A percentile compares a stretch with the other conserved stretches of the same genome.
These are phyloP conservation scores for Acrocephalus kingi DNA, from an alignment of 2,113 vertebrate genomes.

Conservation along the genomic window DNA sequence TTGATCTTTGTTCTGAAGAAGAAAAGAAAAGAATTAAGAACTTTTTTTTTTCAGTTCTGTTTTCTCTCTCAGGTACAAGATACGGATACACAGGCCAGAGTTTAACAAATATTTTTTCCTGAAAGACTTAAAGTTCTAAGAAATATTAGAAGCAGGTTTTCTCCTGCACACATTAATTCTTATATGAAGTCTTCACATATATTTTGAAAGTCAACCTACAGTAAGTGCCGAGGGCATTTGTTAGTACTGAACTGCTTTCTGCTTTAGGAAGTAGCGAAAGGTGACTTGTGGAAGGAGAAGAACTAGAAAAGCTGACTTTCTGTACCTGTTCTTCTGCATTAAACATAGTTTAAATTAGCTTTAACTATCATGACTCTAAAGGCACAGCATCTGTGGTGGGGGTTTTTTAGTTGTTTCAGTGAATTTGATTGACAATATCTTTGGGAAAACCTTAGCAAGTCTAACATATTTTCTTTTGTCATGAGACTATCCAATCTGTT, in stretches of 20 bases:
- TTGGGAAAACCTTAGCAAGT: background rate
- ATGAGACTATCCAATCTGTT: background rate
- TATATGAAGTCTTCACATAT: background rate
- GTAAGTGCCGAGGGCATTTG: background rate
- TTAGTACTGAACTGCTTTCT: background rate
- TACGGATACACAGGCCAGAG: background rate
- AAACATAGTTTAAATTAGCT: background rate
- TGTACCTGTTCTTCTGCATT: background rate
- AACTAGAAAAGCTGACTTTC: background rate
- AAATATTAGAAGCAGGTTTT: background rate
- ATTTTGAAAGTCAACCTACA: background rate
- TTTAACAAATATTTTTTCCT: slow-evolving; percentile 17
- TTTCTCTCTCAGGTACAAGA: background rate
- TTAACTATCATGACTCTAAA: background rate
- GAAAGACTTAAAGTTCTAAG: background rate
- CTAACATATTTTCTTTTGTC: background rate
- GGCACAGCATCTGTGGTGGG: background rate
- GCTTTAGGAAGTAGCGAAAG: background rate
- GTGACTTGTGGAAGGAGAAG: background rate
- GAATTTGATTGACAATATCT: background rate
- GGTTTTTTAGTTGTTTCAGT: background rate
- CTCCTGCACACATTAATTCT: background rate
- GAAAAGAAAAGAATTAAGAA: background rate
- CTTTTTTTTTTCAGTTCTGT: background rate
- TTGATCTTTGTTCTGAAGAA: background rate